Conservation (phyloP, 2,888 invertebrate genomes). For the Chrysolina americana region DNA sequence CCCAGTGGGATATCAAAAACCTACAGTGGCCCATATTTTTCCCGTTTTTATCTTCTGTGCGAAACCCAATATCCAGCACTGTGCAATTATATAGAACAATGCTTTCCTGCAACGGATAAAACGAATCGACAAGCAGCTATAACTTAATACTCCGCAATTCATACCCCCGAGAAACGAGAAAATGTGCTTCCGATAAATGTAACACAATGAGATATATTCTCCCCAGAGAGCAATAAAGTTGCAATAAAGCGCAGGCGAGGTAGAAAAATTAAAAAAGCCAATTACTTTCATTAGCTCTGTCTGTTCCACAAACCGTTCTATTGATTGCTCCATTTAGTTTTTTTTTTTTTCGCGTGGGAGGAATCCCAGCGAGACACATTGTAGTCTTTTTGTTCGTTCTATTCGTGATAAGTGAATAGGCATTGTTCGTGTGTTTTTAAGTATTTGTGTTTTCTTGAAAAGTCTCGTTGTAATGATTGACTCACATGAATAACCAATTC, state of each 20-base stretch:
- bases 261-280: conserved; percentile 11
- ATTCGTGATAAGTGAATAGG: neutral
- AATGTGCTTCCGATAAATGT: conserved; percentile 10
- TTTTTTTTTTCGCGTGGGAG: neutral
- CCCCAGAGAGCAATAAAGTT: neutral
- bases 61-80: neutral
- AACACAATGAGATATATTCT: conserved; percentile 9
- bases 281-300: conserved; percentile 1
- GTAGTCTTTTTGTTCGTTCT: neutral
- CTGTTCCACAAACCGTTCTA: conserved; percentile 2
- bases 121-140: conserved; percentile 5
- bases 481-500: no score
- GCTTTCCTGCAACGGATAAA: neutral
- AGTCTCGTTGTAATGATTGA: no score
- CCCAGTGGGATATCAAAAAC: no score
- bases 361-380: neutral
- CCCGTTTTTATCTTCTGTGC: neutral
- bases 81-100: conserved; percentile 10
- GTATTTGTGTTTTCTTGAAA: no score
- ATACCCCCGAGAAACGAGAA: conserved; percentile 3
- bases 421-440: neutral
- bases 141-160: conserved; percentile 11
- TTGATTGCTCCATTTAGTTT: conserved; percentile 5
- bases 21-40: no score
- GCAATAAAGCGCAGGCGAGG: neutral